Conservation (phyloP, 2,113 vertebrate genomes). For the Leuciscus idus region DNA sequence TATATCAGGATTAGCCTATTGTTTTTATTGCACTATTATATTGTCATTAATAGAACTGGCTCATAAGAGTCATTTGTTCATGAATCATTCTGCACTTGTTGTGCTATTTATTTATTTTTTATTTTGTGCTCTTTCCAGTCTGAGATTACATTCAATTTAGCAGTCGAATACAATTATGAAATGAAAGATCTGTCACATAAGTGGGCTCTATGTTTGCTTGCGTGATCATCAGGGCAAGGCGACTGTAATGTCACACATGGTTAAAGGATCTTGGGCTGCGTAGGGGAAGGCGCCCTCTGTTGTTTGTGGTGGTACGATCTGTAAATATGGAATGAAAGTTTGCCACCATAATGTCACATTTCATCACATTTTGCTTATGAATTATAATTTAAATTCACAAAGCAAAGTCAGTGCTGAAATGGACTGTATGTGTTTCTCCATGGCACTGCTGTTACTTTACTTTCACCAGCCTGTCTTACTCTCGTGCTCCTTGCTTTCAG, state of each 20-base stretch:
- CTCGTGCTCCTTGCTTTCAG: not conserved
- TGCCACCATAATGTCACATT: conserved; percentile 31
- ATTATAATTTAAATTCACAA: conserved; percentile 10
- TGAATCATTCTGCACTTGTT: not conserved
- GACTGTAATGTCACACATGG: conserved; percentile 9
- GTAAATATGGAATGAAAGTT: conserved; percentile 32
- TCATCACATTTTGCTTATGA: conserved; percentile 39
- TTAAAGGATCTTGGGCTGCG: not conserved
- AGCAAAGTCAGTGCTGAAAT: not conserved
- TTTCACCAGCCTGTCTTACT: not conserved
- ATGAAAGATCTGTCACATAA: conserved; percentile 20
- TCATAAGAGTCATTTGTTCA: not conserved
- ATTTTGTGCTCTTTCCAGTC: not conserved
- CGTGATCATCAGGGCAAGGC: not conserved
- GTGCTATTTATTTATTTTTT: no score
- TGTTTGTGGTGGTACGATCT: conserved; percentile 6
- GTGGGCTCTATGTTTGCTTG: not conserved
- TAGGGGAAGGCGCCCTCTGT: not conserved
- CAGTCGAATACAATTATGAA: conserved; percentile 3
- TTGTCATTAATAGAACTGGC: not conserved
- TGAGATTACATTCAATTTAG: not conserved
- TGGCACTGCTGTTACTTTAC: not conserved
- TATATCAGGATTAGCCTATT: not conserved
- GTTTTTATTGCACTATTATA: no score
- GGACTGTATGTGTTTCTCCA: not conserved